phyloP scores from a whole-genome alignment of 2,113 vertebrate species.

The Dendrocopos noguchii region DNA sequence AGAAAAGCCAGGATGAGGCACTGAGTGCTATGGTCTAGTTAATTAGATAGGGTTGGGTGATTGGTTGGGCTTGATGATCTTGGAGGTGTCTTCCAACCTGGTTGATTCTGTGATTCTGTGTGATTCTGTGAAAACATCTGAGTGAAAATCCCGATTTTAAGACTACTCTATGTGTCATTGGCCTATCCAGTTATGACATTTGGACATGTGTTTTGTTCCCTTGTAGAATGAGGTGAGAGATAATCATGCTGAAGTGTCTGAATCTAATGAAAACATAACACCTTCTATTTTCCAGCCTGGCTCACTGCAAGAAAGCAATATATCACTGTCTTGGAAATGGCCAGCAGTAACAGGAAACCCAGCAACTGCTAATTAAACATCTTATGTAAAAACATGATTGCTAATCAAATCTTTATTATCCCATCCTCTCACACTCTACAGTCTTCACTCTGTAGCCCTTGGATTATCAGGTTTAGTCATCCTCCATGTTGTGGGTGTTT shows the following conservation, averaged over 20 bases:
- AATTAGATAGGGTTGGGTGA: too few species aligned
- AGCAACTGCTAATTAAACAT: conserved; percentile 33
- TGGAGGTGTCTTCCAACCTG: too few species aligned
- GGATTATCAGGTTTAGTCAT: background rate
- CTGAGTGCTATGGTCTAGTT: too few species aligned
- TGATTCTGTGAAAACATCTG: background rate
- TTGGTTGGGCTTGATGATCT: too few species aligned
- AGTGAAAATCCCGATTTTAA: background rate
- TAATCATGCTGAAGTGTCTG: background rate
- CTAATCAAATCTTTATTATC: conserved; percentile 32
- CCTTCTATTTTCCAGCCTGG: conserved; percentile 1
- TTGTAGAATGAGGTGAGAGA: background rate
- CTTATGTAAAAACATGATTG: conserved; percentile 9
- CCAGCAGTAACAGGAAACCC: conserved; percentile 12
- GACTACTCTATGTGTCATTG: background rate
- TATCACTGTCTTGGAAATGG: conserved; percentile 30
- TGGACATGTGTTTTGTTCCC: background rate
- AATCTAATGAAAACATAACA: conserved; percentile 62
- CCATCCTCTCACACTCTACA: background rate
- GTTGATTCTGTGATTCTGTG: too few species aligned
- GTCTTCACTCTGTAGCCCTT: background rate
- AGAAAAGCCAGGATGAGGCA: too few species aligned
- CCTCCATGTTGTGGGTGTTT: background rate
- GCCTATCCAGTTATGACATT: background rate
- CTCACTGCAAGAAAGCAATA: conserved; percentile 18